Evolutionary conservation across 2,888 invertebrate genomes (phyloP), one percentile per base, ranked within the genome.

Genomic region (Apodemia mormo): DNA sequence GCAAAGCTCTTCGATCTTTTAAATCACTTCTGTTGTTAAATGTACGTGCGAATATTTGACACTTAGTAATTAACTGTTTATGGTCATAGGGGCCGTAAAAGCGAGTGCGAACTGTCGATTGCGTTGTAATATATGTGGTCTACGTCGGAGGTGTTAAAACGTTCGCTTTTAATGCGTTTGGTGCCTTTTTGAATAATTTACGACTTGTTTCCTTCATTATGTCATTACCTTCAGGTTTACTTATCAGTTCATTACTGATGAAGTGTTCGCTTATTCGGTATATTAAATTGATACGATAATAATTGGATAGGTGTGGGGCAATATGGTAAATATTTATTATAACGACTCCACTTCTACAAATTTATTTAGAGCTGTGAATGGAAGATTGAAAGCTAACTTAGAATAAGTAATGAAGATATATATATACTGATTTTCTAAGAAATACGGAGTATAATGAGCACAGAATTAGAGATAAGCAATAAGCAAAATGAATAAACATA

Each of bases 181-280:
- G 71, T 66, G 70, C 74, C 70, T 71, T 76, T 75, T 74, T 70
- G 70, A 71, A 72, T 75, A 74, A 77, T 77, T 77, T 76, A 75
- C 75, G 71, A 66, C 65, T 67, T 65, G 71, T 69, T 71, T 61
- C 70, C 69, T 72, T 75, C 77, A 74, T 76, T 76, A 76, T 73
- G 72, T 74, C 73, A 74, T 74, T 73, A 72, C 73, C 71, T 74
- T 71, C 73, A 72, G 68, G 73, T 75, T 75, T 71, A 72, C 72
- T 75, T 75, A 75, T 72, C 75, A 69, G 72, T 64, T 71, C 74
- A 75, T 74, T 75, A 72, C 71, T 68, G 67, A 71, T 74, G 68
- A 30, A 12, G 43, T 64, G 37, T 65, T 52, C 52, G 40, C 37
- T 61, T 61, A 33, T 61, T 14, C 33, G 33, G 37, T 33, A 7